Percentiles rank a stretch among this genome's conserved stretches.
These are phyloP conservation scores for Drosophila navojoa DNA, from an alignment of 1,140 invertebrate species.

Conservation along the genomic window DNA sequence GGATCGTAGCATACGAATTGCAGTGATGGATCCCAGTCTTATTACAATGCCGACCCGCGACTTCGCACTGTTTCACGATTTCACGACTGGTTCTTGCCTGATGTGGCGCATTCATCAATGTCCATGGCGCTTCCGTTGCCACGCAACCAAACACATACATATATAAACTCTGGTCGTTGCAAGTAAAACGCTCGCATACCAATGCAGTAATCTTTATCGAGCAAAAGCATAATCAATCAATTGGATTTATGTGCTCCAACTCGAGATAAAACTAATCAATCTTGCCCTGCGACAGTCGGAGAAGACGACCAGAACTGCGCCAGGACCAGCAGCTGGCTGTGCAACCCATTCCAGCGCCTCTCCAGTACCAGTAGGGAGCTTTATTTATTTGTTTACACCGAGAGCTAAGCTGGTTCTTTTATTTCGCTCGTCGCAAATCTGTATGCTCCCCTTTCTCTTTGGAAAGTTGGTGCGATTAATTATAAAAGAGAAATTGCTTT, in stretches of 20 bases:
- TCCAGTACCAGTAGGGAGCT: conserved; percentile 26
- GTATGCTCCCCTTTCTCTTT: conserved; percentile 28
- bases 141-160: conserved; percentile 27
- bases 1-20: conserved; percentile 44
- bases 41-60: conserved; percentile 26
- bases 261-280: conserved; percentile 84
- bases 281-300: conserved; percentile 66
- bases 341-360: conserved; percentile 10
- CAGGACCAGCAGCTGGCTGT: conserved; percentile 24
- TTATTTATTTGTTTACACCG: conserved; percentile 53
- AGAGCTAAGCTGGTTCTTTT: conserved; percentile 12
- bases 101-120: conserved; percentile 73
- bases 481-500: conserved; percentile 25
- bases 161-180: conserved; percentile 30
- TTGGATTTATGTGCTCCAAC: conserved; percentile 83
- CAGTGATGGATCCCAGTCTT: conserved; percentile 45
- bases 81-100: conserved; percentile 32
- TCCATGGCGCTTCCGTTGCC: conserved; percentile 67
- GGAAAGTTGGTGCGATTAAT: conserved; percentile 63
- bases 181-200: conserved; percentile 69
- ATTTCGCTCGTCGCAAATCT: conserved; percentile 22
- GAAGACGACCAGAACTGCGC: conserved; percentile 40
- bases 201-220: conserved; percentile 79
- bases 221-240: conserved; percentile 83
- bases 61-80: conserved; percentile 21